Base-by-base conservation (phyloP, 2,797 vertebrate species). In the Xenops minutus region DNA sequence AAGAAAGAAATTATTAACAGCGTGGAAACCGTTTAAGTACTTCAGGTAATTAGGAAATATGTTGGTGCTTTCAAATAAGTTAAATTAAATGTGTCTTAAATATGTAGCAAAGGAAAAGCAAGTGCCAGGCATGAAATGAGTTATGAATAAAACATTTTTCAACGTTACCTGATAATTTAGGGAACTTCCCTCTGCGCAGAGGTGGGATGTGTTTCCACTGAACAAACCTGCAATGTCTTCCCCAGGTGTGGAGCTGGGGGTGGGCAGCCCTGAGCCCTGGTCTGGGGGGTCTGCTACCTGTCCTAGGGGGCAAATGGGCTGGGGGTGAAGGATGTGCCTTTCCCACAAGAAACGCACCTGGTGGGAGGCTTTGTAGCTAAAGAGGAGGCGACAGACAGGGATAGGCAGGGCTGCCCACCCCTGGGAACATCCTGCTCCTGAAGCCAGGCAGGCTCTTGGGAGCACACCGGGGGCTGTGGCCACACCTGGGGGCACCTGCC, bases 21-120 rank as follows among this genome's bases (percentile, higher is more conserved):
- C 2, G 0, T 51, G 77, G 73, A 85, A 76, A 72, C 18, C 0
- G 0, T 26, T 88, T 49, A 36, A 62, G 55, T 39, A 22, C 76
- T 92, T 34, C 61, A 74, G 80, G 86, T 88, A 95, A 96, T 96
- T 88, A 74, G 89, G 39, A 92, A 90, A 95, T 73, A 74, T 7
- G 64, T 86, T 26, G 24, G 49, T 0, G 27, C 83, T 86, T 79
- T 88, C 86, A 94, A 88, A 90, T 54, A 59, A 73, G 64, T 88
- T 49, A 79, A 93, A 85, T 93, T 68, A 90, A 90, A 86, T n/a
- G 61, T 92, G 81, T 78, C 51, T 86, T 77, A 77, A 92, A 63
- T 69, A 85, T 62, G 91, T 51, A 71, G 14, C 15, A 5, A 48
- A 94, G 86, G 91, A 86, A 93, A 90, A 92, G 73, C 69, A 36